These are phyloP conservation scores for Rhamphomyia laevipes DNA, from an alignment of 2,888 invertebrate species.

Conservation along the genomic window DNA sequence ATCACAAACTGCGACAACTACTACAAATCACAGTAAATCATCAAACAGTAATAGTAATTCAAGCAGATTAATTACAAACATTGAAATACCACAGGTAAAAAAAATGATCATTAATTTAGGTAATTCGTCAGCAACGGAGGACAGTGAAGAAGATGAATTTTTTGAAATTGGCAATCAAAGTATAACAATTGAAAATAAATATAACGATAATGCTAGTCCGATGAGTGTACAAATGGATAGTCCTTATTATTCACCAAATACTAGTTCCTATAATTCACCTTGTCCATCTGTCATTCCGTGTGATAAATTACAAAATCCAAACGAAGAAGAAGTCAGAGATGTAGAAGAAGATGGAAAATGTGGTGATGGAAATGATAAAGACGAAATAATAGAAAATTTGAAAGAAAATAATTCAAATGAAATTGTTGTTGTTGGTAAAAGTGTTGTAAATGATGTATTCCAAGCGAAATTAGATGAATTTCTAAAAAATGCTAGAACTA, in stretches of 20 bases:
- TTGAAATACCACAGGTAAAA: constrained; percentile 25
- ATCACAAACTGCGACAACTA: background rate
- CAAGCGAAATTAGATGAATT: constrained; percentile 30
- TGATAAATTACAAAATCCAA: too few relatives aligned
- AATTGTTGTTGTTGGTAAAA: constrained; percentile 13
- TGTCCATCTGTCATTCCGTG: too few relatives aligned
- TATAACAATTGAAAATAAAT: constrained; percentile 9
- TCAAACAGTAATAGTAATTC: too few relatives aligned
- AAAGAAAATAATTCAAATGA: constrained; percentile 5
- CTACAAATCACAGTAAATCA: background rate
- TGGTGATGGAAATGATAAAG: background rate
- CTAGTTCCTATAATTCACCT: background rate
- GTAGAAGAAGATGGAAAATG: background rate
- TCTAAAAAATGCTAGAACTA: constrained; percentile 28
- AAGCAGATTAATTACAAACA: constrained; percentile 26
- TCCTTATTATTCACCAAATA: constrained; percentile 11
- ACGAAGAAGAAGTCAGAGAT: background rate
- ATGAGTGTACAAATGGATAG: constrained; percentile 26
- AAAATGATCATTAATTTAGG: constrained; percentile 25
- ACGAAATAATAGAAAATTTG: background rate
- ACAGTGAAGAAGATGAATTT: background rate
- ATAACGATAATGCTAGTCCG: constrained; percentile 28
- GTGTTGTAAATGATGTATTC: constrained; percentile 25
- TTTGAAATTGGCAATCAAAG: background rate
- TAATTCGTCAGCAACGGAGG: constrained; percentile 4